phyloP scores from a whole-genome alignment of 2,888 invertebrate genomes.

The Drosophila ezoana region DNA sequence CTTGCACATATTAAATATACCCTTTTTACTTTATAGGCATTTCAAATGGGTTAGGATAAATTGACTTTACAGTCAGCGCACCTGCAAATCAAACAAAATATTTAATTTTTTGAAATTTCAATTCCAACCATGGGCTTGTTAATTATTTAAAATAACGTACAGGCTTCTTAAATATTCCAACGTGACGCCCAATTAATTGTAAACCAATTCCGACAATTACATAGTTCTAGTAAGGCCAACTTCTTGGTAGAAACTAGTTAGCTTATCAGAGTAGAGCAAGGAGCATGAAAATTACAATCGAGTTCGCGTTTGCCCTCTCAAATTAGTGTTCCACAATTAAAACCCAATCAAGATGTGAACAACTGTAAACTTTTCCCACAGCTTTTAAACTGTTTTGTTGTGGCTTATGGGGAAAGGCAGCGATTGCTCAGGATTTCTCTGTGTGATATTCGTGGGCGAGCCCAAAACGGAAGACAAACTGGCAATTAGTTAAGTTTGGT shows the following conservation, averaged over 20 bases:
- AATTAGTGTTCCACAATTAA: slow-evolving; percentile 69
- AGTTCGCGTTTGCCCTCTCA: slow-evolving; percentile 43
- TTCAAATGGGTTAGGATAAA: not conserved
- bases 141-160: slow-evolving; percentile 5
- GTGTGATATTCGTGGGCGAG: slow-evolving; percentile 55
- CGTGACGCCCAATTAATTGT: slow-evolving; percentile 32
- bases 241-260: slow-evolving; percentile 18
- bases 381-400: slow-evolving; percentile 54
- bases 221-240: slow-evolving; percentile 21
- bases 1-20: not conserved
- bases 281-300: slow-evolving; percentile 36
- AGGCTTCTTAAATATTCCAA: slow-evolving; percentile 12
- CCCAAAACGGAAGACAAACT: slow-evolving; percentile 60
- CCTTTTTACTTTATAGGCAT: too few relatives aligned
- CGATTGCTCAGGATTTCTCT: slow-evolving; percentile 36
- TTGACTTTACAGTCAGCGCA: slow-evolving; percentile 6
- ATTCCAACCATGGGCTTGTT: not conserved
- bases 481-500: slow-evolving; percentile 67
- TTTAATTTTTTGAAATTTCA: not conserved
- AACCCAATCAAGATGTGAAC: slow-evolving; percentile 70
- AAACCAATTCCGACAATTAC: slow-evolving; percentile 44
- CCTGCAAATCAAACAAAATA: not conserved
- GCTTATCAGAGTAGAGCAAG: slow-evolving; percentile 16
- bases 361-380: slow-evolving; percentile 72
- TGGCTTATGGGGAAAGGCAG: slow-evolving; percentile 38